These are phyloP conservation scores for Clupea harengus DNA, from an alignment of 2,113 vertebrate species.

Conservation along the genomic window DNA sequence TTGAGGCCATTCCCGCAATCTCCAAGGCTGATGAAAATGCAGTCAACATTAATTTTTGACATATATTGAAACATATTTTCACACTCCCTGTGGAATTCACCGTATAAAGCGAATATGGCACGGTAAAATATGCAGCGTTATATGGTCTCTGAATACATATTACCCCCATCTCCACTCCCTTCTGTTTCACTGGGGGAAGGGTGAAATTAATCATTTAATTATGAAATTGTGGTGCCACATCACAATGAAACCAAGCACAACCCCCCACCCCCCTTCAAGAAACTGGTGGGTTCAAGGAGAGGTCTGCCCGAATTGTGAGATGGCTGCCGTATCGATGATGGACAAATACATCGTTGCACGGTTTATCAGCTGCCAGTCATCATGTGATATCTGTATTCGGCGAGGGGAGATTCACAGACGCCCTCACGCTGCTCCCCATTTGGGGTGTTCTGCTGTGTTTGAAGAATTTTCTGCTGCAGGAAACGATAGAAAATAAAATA, in stretches of 20 bases:
- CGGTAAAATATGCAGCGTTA: conserved; percentile 43
- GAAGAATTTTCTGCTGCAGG: conserved; percentile 54
- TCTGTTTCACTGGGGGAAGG: conserved; percentile 18
- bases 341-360: conserved; percentile 10
- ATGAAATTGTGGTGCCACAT: background rate
- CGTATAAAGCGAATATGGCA: conserved; percentile 26
- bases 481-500: conserved; percentile 61
- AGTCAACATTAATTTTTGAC: conserved; percentile 34
- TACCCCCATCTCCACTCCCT: background rate
- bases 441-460: conserved; percentile 57
- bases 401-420: conserved; percentile 55
- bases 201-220: conserved; percentile 27
- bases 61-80: conserved; percentile 31
- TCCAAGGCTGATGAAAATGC: conserved; percentile 39
- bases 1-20: conserved; percentile 36
- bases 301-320: background rate
- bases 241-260: background rate
- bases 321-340: conserved; percentile 9
- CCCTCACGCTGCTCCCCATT: conserved; percentile 58
- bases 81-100: conserved; percentile 23
- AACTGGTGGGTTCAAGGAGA: background rate
- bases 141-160: conserved; percentile 35
- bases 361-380: conserved; percentile 63
- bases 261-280: background rate
- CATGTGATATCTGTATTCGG: conserved; percentile 53